Conservation (phyloP, 1,140 invertebrate species). For the Helicoverpa zea region DNA sequence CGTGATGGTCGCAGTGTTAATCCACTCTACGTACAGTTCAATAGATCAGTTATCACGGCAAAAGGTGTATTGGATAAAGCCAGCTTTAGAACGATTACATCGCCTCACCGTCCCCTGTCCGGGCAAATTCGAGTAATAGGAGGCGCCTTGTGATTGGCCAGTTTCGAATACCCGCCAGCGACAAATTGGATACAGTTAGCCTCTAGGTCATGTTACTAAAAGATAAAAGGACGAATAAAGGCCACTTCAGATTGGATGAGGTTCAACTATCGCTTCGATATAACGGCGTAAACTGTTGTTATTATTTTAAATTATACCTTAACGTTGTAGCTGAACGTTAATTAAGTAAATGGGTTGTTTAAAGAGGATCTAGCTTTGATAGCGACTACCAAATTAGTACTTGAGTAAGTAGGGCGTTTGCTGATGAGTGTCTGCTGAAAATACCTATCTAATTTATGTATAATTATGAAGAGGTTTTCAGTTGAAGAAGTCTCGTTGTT, state of each 20-base stretch:
- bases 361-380: conserved; percentile 22
- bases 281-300: conserved; percentile 37
- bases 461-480: neutral
- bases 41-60: conserved; percentile 68
- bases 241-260: conserved; percentile 43
- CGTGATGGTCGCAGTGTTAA: conserved; percentile 39
- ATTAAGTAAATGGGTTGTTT: conserved; percentile 29
- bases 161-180: conserved; percentile 71
- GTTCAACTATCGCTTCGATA: conserved; percentile 37
- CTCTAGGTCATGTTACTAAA: conserved; percentile 63
- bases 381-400: conserved; percentile 29
- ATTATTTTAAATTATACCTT: conserved; percentile 36
- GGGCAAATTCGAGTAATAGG: conserved; percentile 67
- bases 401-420: conserved; percentile 5
- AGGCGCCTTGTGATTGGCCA: conserved; percentile 72
- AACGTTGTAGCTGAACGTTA: conserved; percentile 5
- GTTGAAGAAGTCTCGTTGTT: neutral
- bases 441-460: neutral
- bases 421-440: neutral
- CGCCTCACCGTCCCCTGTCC: conserved; percentile 60
- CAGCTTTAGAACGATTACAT: conserved; percentile 73
- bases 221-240: conserved; percentile 55
- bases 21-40: conserved; percentile 49
- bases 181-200: conserved; percentile 77
- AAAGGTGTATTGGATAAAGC: conserved; percentile 74